A percentile compares a stretch with the other conserved stretches of the same genome.
phyloP scores from a whole-genome alignment of 2,888 invertebrate genomes.

The Punctoribates punctum region DNA sequence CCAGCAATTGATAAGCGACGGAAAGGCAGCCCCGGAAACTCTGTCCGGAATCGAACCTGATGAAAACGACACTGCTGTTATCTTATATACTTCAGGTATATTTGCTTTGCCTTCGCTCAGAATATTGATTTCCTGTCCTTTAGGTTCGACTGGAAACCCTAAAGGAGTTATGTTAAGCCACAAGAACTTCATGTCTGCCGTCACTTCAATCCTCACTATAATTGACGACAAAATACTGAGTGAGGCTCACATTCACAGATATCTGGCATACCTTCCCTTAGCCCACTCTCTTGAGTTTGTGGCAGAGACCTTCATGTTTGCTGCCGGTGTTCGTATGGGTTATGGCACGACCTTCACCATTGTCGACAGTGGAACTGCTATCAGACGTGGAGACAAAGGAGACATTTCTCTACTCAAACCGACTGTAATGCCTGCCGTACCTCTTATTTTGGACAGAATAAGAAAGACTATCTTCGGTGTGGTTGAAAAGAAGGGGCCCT shows the following conservation, averaged over 20 bases:
- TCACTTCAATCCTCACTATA: conserved; percentile 47
- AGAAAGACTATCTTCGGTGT: conserved; percentile 93
- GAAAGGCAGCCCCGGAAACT: background rate
- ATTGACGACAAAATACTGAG: conserved; percentile 40
- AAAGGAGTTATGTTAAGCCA: conserved; percentile 54
- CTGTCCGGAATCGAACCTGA: conserved; percentile 59
- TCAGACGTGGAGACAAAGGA: conserved; percentile 88
- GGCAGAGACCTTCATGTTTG: conserved; percentile 72
- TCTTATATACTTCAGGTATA: conserved; percentile 95
- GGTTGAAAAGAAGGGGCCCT: conserved; percentile 68
- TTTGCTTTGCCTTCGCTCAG: background rate
- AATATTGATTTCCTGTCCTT: too few species aligned
- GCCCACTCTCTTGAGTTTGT: conserved; percentile 95
- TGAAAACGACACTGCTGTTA: conserved; percentile 79
- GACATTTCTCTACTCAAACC: conserved; percentile 87
- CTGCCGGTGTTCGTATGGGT: conserved; percentile 85
- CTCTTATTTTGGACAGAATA: conserved; percentile 60
- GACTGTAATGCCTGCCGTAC: conserved; percentile 93
- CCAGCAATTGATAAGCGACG: conserved; percentile 77
- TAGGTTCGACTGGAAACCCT: conserved; percentile 40
- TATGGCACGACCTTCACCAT: conserved; percentile 89
- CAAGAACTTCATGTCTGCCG: conserved; percentile 47
- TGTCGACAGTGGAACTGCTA: conserved; percentile 74
- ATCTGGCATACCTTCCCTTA: conserved; percentile 91
- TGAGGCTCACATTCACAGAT: conserved; percentile 62